These are phyloP conservation scores for Solenodon paradoxus DNA, from an alignment of 2,113 vertebrate genomes.

Conservation along the genomic window DNA sequence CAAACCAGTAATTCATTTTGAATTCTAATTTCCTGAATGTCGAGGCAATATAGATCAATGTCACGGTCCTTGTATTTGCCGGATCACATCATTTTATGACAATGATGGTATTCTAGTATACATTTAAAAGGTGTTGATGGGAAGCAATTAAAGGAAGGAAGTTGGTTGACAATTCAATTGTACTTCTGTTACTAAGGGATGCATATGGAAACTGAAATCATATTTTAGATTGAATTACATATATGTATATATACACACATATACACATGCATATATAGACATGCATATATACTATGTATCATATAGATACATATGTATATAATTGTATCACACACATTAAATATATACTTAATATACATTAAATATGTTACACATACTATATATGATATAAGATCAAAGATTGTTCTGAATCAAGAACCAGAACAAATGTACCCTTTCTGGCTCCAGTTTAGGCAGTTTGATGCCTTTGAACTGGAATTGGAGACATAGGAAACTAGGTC, in stretches of 20 bases:
- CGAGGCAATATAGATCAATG: not conserved
- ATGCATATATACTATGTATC: not conserved
- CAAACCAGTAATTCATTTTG: not conserved
- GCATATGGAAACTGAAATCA: not conserved
- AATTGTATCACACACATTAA: not conserved
- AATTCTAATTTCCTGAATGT: slow-evolving; percentile 23
- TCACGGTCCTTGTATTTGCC: not conserved
- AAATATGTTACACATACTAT: not conserved
- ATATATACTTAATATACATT: not conserved
- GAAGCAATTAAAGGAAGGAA: not conserved
- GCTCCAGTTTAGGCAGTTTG: not conserved
- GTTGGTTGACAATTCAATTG: not conserved
- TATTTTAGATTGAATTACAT: not conserved
- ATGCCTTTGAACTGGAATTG: not conserved
- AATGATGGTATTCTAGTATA: not conserved
- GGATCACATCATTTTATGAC: not conserved
- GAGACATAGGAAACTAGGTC: not conserved
- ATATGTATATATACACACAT: not conserved
- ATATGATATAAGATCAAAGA: not conserved
- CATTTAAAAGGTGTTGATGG: not conserved
- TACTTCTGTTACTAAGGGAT: not conserved
- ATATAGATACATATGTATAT: not conserved
- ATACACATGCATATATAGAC: not conserved
- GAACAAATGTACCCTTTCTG: not conserved
- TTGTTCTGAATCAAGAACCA: not conserved